Conservation (phyloP, 1,140 invertebrate species). For the Akabosia matsudoensis region DNA sequence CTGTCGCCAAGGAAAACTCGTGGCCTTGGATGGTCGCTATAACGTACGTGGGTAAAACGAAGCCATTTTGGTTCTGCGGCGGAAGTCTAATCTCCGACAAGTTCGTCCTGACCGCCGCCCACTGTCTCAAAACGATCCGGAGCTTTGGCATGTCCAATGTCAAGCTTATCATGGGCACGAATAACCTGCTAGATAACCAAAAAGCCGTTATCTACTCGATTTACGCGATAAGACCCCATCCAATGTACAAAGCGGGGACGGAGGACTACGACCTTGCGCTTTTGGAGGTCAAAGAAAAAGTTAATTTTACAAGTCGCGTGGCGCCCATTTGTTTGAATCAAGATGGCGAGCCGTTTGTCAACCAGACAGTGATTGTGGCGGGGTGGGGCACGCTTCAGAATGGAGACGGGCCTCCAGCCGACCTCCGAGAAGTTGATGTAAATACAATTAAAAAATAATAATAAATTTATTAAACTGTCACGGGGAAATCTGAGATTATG, state of each 20-base stretch:
- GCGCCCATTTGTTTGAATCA: slow-evolving; percentile 12
- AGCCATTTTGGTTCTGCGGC: slow-evolving; percentile 24
- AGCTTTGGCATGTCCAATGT: background rate
- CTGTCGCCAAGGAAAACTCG: background rate
- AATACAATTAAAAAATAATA: background rate
- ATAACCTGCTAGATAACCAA: slow-evolving; percentile 7
- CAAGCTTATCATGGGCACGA: slow-evolving; percentile 19
- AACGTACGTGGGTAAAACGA: background rate
- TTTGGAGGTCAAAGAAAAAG: background rate
- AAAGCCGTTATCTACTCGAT: background rate
- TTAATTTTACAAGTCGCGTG: background rate
- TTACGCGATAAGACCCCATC: background rate
- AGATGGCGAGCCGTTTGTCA: background rate
- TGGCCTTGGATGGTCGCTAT: slow-evolving; percentile 20
- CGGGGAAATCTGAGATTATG: background rate
- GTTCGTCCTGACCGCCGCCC: background rate
- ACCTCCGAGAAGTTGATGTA: slow-evolving; percentile 21
- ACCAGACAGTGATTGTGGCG: slow-evolving; percentile 1
- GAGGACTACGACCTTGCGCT: slow-evolving; percentile 22
- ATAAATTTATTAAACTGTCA: background rate
- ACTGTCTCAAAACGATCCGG: slow-evolving; percentile 1
- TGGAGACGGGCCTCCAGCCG: background rate
- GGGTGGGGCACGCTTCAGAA: slow-evolving; percentile 15
- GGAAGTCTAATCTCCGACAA: background rate
- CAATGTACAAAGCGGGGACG: slow-evolving; percentile 13